Conservation (phyloP, 2,797 vertebrate genomes). For the Enoplosus armatus region DNA sequence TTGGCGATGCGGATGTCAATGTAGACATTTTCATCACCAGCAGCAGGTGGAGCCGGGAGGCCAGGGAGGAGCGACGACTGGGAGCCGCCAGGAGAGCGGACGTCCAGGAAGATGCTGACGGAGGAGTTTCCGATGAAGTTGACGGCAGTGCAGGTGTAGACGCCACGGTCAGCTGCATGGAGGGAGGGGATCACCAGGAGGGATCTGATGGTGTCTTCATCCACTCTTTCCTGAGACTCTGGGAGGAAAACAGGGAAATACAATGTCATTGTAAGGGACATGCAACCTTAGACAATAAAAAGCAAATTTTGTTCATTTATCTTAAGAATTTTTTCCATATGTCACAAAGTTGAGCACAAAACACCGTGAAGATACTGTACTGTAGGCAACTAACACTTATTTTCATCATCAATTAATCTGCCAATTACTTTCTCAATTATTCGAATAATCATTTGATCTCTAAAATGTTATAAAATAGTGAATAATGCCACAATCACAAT, state of each 20-base stretch:
- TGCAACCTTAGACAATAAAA: background rate
- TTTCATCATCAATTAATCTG: background rate
- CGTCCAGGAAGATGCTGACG: constrained; percentile 72
- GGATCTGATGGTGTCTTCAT: constrained; percentile 87
- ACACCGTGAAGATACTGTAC: too few relatives aligned
- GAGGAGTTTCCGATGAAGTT: constrained; percentile 91
- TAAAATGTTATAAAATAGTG: constrained; percentile 5
- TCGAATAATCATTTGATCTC: background rate
- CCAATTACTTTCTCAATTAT: background rate
- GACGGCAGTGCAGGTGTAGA: constrained; percentile 90
- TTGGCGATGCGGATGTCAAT: constrained; percentile 91
- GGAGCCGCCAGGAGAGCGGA: constrained; percentile 67
- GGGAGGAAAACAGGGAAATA: background rate
- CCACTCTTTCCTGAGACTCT: constrained; percentile 86
- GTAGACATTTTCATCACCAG: constrained; percentile 81
- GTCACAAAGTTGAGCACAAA: too few relatives aligned
- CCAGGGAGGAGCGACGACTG: constrained; percentile 42
- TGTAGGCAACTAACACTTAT: too few relatives aligned
- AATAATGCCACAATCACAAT: background rate
- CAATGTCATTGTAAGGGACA: background rate
- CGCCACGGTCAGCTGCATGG: constrained; percentile 83
- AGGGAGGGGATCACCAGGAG: constrained; percentile 87
- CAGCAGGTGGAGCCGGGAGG: constrained; percentile 22
- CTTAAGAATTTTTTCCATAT: background rate
- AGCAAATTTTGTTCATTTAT: background rate